A percentile compares a stretch with the other conserved stretches of the same genome.
These are phyloP conservation scores for Cinclus cinclus DNA, from an alignment of 2,113 vertebrate species.

Conservation along the genomic window DNA sequence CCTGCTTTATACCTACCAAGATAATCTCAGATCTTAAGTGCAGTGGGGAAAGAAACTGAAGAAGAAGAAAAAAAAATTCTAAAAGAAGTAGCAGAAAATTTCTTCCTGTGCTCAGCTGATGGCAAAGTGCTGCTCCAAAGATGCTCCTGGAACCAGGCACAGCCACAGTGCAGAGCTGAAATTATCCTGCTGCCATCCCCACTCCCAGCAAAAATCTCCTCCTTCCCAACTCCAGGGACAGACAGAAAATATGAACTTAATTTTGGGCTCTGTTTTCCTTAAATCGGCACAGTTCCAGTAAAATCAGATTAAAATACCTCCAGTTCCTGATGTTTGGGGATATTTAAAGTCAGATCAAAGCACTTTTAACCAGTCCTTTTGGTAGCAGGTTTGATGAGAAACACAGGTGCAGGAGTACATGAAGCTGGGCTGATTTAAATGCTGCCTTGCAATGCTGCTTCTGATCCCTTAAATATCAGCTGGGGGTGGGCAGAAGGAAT, in stretches of 20 bases:
- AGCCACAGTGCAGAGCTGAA: not conserved
- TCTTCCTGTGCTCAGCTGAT: not conserved
- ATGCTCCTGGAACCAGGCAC: not conserved
- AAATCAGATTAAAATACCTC: conserved; percentile 74
- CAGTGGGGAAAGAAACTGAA: not conserved
- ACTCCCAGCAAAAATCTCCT: not conserved
- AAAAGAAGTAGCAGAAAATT: not conserved
- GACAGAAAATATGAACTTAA: conserved; percentile 61
- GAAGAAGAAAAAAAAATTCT: not conserved
- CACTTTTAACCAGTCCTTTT: conserved; percentile 54
- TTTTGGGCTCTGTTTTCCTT: conserved; percentile 63
- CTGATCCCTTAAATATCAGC: conserved; percentile 59
- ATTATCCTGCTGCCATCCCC: not conserved
- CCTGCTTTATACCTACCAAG: accelerated
- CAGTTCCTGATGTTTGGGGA: conserved; percentile 66
- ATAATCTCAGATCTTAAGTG: not conserved
- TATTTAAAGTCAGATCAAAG: conserved; percentile 75
- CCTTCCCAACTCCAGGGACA: not conserved
- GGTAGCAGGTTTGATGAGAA: conserved; percentile 72
- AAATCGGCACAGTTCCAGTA: conserved; percentile 61
- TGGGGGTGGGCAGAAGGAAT: not conserved
- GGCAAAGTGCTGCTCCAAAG: not conserved
- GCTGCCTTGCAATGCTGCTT: conserved; percentile 39
- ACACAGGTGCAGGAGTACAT: conserved; percentile 66
- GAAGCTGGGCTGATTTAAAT: conserved; percentile 51